These are phyloP conservation scores for Pyrochroa serraticornis DNA, from an alignment of 2,888 invertebrate genomes.

Conservation along the genomic window DNA sequence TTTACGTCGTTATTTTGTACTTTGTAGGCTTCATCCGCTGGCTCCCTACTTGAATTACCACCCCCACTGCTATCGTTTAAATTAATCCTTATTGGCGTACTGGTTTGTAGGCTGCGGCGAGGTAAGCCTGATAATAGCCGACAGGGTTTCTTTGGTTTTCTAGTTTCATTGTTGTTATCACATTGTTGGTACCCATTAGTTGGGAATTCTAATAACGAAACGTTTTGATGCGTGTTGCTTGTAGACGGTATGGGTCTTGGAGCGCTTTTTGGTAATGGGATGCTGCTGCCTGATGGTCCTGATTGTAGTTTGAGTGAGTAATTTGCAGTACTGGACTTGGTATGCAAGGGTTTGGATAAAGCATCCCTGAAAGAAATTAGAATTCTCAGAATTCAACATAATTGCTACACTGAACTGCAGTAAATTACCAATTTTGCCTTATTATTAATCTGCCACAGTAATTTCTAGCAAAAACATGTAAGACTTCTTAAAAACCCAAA, in stretches of 20 bases:
- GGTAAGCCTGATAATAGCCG: slow-evolving; percentile 7
- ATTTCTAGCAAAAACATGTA: too few species aligned
- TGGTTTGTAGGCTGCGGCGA: slow-evolving; percentile 3
- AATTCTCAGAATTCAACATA: too few species aligned
- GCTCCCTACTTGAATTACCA: slow-evolving; percentile 3
- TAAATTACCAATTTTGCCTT: too few species aligned
- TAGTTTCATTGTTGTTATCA: background rate
- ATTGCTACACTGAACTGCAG: too few species aligned
- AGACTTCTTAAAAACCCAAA: too few species aligned
- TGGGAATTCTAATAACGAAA: too few species aligned
- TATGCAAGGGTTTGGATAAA: slow-evolving; percentile 17
- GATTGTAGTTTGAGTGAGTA: background rate
- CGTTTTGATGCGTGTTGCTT: slow-evolving; percentile 17
- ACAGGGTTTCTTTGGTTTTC: slow-evolving; percentile 4
- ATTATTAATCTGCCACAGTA: too few species aligned
- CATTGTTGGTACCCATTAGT: too few species aligned
- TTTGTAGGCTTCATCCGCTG: slow-evolving; percentile 17
- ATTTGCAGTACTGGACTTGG: background rate
- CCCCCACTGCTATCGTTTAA: background rate
- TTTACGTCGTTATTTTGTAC: slow-evolving; percentile 6
- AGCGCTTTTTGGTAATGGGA: slow-evolving; percentile 1
- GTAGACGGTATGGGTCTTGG: background rate
- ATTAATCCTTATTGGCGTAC: slow-evolving; percentile 16
- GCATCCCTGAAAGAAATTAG: background rate
- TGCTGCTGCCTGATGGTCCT: background rate